Percentiles rank a stretch among this genome's conserved stretches.
phyloP scores from a whole-genome alignment of 2,113 vertebrate species.

The Gymnocephalus cernua region DNA sequence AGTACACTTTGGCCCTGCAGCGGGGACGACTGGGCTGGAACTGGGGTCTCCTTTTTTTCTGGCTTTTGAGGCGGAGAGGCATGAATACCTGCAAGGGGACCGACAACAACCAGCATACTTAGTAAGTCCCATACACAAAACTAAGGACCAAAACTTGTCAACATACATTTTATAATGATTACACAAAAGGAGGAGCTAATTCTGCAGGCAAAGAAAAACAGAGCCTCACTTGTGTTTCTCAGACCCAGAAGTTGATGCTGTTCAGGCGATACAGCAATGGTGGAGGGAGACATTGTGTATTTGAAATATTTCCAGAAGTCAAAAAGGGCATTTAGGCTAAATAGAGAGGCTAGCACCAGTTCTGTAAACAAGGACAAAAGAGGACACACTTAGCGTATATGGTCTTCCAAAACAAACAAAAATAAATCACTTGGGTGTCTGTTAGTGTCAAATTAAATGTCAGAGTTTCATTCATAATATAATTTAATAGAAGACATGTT shows the following conservation, averaged over 20 bases:
- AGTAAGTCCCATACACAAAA: not conserved
- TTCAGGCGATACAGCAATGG: constrained; percentile 85
- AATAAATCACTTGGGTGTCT: not conserved
- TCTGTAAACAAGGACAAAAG: constrained; percentile 76
- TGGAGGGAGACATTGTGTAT: constrained; percentile 90
- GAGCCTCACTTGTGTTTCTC: constrained; percentile 80
- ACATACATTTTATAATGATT: not conserved
- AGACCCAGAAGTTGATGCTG: constrained; percentile 91
- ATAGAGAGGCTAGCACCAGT: constrained; percentile 89
- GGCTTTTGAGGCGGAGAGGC: constrained; percentile 85
- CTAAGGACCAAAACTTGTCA: not conserved
- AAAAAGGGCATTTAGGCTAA: constrained; percentile 94
- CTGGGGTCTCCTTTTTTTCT: constrained; percentile 83
- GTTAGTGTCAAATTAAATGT: not conserved
- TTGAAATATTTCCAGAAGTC: constrained; percentile 98
- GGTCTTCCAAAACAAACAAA: not conserved
- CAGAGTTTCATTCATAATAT: not conserved
- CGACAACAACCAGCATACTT: not conserved
- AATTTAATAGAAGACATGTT: not conserved
- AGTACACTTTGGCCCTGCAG: constrained; percentile 95
- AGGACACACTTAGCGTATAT: not conserved
- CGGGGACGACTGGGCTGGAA: constrained; percentile 83
- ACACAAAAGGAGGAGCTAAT: not conserved
- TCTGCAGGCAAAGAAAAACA: not conserved
- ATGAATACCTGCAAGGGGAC: constrained; percentile 83